Evolutionary conservation across 1,140 invertebrate genomes (phyloP), one percentile per base, ranked within the genome.

Genomic region (Carposina sasakii): DNA sequence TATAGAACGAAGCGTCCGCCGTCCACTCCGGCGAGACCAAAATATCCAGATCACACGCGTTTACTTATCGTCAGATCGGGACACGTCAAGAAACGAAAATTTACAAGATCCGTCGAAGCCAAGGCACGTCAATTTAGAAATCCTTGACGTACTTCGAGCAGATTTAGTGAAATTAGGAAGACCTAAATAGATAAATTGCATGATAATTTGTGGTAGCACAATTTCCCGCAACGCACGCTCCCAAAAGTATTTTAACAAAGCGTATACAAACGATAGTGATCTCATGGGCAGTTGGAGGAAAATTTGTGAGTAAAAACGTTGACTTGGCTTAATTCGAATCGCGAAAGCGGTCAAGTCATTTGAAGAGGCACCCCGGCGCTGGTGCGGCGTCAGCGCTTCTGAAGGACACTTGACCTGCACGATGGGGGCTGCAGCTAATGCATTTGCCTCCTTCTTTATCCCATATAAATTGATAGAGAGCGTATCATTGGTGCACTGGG

Each of bases 311-410:
- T 50, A 30, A 64, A 71, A 61, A 59, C 60, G 73, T 63, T 50
- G 65, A 73, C 48, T 67, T 40, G 44, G 67, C 67, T 66, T 71
- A 60, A 72, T 71, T 70, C 54, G 44, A 48, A 34, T n/a, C 52
- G 57, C 59, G 62, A 72, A 70, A 64, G 66, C 75, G 69, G 78
- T 79, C 73, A 78, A 82, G 78, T 77, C 60, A 54, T 53, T 54
- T 70, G 43, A 48, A 81, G 74, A 63, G 60, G 64, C 57, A 47
- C 65, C 63, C 53, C 56, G 60, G 48, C 41, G 42, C 19, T 41
- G 46, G 47, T 48, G 62, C 56, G 54, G 61, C 52, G 67, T 79
- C 76, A 77, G 74, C 76, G 33, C 43, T 72, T 64, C 56, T 59
- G 51, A 54, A 79, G 74, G 48, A 71, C 67, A 58, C 75, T 76